Evolutionary conservation across 64 coral and sea anemone species (phyloP), one percentile per base, ranked within the genome.

Genomic region (Pocillopora damicornis): DNA sequence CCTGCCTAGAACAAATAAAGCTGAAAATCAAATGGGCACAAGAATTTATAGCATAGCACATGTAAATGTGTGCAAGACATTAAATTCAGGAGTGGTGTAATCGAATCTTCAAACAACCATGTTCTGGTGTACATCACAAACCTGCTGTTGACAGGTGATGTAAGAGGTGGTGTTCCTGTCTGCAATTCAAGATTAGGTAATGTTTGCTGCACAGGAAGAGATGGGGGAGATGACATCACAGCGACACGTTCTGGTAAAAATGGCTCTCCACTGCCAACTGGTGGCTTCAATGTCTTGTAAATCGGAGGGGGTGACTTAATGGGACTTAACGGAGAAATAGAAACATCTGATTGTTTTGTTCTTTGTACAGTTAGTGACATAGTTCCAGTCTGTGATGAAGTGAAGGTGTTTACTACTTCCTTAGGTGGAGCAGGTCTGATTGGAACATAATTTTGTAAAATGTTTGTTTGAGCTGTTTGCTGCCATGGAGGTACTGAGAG

Each of bases 201-300:
- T 84, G 38, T 5, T 71, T 90, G 77, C 18, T 90, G 89, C 9
- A 82, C 79, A 22, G 89, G 89, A 64, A 90, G 80, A 17, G 79
- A 81, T 15, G 89, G 79, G 15, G 73, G 73, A 3, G 89, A 90
- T 58, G 89, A 84, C 15, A 84, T 90, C 18, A 90, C 13, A 18
- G 80, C 74, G 2, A 90, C 79, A 60, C 78, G 80, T 10, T 75
- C 60, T 63, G 79, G 59, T 26, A 83, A 81, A 23, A 63, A 30
- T 45, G 79, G 79, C 12, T 35, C 34, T 13, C 89, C 89, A 62
- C 72, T 73, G 13, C 58, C 79, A 5, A 82, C 74, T 0, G 89
- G 89, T 56, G 89, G 84, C 34, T 76, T 90, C 45, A 90, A 82
- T 15, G 89, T 90, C 58, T 80, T 83, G 34, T 90, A 90, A 45